These are phyloP conservation scores for Drosophila prostipennis DNA, from an alignment of 2,888 invertebrate genomes.

Conservation along the genomic window DNA sequence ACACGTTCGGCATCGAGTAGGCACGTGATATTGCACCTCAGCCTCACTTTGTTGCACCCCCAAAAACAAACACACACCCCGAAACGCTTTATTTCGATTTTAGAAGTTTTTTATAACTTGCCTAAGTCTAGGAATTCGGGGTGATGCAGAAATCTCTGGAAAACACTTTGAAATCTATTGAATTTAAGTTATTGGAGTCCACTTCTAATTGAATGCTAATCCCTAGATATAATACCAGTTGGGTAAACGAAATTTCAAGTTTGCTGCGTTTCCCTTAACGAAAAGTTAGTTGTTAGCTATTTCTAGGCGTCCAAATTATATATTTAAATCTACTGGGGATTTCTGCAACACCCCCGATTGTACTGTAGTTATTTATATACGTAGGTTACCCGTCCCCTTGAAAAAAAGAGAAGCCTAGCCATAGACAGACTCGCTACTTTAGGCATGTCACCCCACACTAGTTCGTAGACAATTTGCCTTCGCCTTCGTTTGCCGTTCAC, in stretches of 20 bases:
- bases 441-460: conserved; percentile 14
- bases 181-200: no score
- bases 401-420: conserved; percentile 22
- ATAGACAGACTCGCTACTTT: conserved; percentile 37
- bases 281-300: background rate
- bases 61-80: conserved; percentile 2
- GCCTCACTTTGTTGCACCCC: conserved; percentile 9
- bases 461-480: conserved; percentile 46
- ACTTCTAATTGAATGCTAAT: background rate
- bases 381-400: conserved; percentile 9
- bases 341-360: conserved; percentile 3
- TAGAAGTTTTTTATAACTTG: conserved; percentile 26
- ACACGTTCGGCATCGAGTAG: conserved; percentile 96
- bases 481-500: conserved; percentile 39
- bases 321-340: background rate
- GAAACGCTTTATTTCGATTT: conserved; percentile 44
- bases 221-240: background rate
- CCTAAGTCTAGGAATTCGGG: conserved; percentile 3
- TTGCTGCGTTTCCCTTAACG: no score
- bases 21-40: conserved; percentile 28
- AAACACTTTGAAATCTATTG: background rate
- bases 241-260: no score
- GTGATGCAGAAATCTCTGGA: background rate
- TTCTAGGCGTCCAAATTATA: background rate
- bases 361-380: conserved; percentile 38